These are phyloP conservation scores for Cotesia vestalis DNA, from an alignment of 1,140 invertebrate species.

Conservation along the genomic window DNA sequence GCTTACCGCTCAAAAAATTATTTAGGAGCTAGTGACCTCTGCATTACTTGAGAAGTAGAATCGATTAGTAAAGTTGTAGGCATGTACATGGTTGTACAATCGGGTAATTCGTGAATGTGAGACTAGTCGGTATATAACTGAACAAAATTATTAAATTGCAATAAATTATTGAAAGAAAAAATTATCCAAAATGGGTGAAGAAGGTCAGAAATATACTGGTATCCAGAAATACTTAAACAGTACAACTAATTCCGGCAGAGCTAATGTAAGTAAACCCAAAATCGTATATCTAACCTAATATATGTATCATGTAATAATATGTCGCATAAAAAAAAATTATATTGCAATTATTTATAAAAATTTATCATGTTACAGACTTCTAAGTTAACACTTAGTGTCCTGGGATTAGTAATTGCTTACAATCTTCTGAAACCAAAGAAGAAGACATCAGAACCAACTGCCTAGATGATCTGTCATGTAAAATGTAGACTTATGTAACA, in stretches of 20 bases:
- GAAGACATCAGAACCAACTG: not conserved
- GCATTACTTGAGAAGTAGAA: no score
- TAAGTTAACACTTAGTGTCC: conserved; percentile 20
- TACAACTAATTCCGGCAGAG: conserved; percentile 20
- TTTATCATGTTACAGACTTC: conserved; percentile 11
- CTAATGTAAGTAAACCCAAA: conserved; percentile 25
- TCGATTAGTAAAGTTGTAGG: no score
- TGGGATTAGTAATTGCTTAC: conserved; percentile 27
- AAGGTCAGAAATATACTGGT: conserved; percentile 32
- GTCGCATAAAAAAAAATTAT: not conserved
- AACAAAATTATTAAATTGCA: no score
- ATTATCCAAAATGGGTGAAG: conserved; percentile 23
- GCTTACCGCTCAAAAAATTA: no score
- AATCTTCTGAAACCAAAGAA: conserved; percentile 31
- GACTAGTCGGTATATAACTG: no score
- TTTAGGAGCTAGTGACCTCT: no score
- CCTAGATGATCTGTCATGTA: conserved; percentile 20
- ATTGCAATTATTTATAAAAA: not conserved
- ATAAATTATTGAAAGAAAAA: not conserved
- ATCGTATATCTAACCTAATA: conserved; percentile 11
- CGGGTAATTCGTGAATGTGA: no score
- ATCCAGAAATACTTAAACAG: conserved; percentile 32
- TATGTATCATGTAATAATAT: not conserved
- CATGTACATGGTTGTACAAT: no score
- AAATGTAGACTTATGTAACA: conserved; percentile 37